Conservation (phyloP, 2,797 vertebrate species). For the Hypotaenidia okinawae region DNA sequence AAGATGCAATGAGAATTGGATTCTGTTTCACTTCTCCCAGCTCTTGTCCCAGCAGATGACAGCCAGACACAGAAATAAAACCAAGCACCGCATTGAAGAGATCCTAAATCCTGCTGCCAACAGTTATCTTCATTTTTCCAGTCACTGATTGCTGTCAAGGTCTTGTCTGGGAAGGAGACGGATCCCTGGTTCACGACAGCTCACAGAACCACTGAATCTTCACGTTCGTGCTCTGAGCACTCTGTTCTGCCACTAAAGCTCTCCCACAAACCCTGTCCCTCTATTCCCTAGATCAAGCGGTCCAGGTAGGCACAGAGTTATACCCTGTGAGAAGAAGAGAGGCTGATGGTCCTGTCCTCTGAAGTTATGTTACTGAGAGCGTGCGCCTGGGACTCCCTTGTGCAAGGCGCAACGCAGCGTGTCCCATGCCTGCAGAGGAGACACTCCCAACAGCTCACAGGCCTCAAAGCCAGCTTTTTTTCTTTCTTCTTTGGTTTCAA, state of each 20-base stretch:
- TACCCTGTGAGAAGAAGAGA: background rate
- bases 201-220: background rate
- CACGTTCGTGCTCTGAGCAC: background rate
- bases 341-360: background rate
- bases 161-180: background rate
- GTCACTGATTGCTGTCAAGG: conserved; percentile 54
- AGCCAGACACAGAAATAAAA: conserved; percentile 40
- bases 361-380: rapidly evolving
- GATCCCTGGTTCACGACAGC: conserved; percentile 23
- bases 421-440: background rate
- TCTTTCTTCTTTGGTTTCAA: background rate
- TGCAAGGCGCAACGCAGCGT: too few relatives aligned
- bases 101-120: conserved; percentile 54
- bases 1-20: background rate
- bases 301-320: background rate
- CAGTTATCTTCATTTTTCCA: conserved; percentile 46
- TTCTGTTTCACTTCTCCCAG: background rate
- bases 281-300: background rate
- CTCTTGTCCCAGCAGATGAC: conserved; percentile 31
- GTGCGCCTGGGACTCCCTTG: background rate
- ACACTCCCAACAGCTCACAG: background rate
- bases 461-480: background rate
- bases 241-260: background rate
- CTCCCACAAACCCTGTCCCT: background rate
- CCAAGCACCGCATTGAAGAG: background rate